Conservation (phyloP, 1,140 invertebrate species). For the Lordiphosa collinella region DNA sequence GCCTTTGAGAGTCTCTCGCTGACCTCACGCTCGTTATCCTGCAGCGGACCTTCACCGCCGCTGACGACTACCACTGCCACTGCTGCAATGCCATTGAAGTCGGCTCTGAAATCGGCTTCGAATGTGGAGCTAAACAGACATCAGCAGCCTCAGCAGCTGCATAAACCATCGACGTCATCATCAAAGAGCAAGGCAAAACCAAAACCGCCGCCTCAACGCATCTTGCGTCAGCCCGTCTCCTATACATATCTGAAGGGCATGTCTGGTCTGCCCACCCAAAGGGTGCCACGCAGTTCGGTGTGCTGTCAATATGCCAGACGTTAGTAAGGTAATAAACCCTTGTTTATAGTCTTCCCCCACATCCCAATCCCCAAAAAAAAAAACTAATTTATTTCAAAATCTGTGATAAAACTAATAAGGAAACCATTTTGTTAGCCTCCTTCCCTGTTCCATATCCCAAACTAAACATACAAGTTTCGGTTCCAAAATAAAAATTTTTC, state of each 20-base stretch:
- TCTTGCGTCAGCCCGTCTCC: constrained; percentile 86
- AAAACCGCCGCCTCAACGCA: constrained; percentile 84
- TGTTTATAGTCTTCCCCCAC: neutral
- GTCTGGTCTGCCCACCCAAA: constrained; percentile 88
- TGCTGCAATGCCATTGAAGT: constrained; percentile 55
- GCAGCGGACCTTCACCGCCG: constrained; percentile 81
- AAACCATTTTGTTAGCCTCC: constrained; percentile 19
- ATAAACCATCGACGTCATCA: constrained; percentile 16
- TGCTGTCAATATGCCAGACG: constrained; percentile 76
- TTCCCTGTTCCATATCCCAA: constrained; percentile 9
- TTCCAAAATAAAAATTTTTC: neutral
- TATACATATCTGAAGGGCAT: constrained; percentile 89
- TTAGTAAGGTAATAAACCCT: constrained; percentile 29
- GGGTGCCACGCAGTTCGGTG: constrained; percentile 83
- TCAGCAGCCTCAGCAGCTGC: constrained; percentile 20
- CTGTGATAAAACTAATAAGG: constrained; percentile 62
- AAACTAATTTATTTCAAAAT: constrained; percentile 55
- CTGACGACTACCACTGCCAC: constrained; percentile 7
- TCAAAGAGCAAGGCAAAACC: constrained; percentile 61
- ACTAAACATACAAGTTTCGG: constrained; percentile 9
- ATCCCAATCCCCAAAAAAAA: neutral
- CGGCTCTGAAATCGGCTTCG: constrained; percentile 68
- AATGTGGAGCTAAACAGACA: constrained; percentile 58
- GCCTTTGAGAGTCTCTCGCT: constrained; percentile 85
- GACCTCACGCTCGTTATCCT: constrained; percentile 83